Base-by-base conservation (phyloP, 2,888 invertebrate species). In the Dicyrtomina minuta region DNA sequence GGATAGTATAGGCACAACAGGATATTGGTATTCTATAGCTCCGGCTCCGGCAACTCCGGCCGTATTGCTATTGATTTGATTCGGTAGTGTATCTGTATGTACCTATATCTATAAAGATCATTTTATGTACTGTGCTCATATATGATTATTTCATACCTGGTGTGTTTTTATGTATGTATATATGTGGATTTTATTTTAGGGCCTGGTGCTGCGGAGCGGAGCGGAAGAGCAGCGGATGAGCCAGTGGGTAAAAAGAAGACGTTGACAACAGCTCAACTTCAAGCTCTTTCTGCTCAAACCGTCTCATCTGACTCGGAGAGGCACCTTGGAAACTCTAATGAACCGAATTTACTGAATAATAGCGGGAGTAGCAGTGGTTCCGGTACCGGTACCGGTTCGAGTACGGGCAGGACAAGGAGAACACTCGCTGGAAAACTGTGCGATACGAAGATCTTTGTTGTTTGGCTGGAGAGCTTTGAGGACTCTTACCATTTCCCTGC, bases 391-490 rank as follows among this genome's bases (percentile, higher is more conserved):
- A 75, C 74, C 10, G 77, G 74, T 58, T 17, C 61, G 22, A 62
- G 10, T 33, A n/a, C n/a, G n/a, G n/a, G n/a, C n/a, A 62, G 70
- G 33, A 65, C 70, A 64, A 72, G 73, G 59, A 77, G 74, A 49
- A 58, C 68, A 39, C 46, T 71, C 22, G 68, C 72, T 59, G 76
- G 73, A 44, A 77, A 77, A 56, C 62, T 74, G 27, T 73, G 72
- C 66, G 64, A 65, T 53, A 65, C 90, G 0, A 92, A 92, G 82
- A 91, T 94, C 71, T 88, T 96, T 81, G 88, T 98, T 2, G 91
- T 96, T 46, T 99, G 98, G 98, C 82, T 98, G 68, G 98, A 99
- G 82, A 93, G 93, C 80, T 91, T 90, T 78, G 97, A 99, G 81
- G 98, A 99, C 83, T 88, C 91, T 82, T 85, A 90, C 22, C 89